Conservation (phyloP, 2,797 vertebrate genomes). For the Denticeps clupeoides region DNA sequence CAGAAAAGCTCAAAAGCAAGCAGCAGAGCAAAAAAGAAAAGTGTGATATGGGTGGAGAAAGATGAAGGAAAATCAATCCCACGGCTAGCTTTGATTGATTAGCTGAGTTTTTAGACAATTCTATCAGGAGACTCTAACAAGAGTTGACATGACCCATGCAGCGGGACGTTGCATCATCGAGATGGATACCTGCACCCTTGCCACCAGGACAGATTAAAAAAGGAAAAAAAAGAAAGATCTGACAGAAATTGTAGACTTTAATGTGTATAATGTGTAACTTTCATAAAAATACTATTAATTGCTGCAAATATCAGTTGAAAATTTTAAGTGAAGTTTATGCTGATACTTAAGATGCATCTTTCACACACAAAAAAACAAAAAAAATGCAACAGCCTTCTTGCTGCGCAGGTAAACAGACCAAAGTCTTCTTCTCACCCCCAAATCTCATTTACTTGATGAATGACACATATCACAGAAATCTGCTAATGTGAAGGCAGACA, state of each 20-base stretch:
- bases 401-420: too few relatives aligned
- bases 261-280: too few relatives aligned
- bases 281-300: too few relatives aligned
- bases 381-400: background rate
- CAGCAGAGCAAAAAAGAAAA: conserved; percentile 40
- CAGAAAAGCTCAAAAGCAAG: conserved; percentile 37
- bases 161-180: conserved; percentile 40
- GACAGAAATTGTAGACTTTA: too few relatives aligned
- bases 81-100: conserved; percentile 50
- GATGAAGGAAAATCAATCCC: conserved; percentile 55
- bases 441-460: conserved; percentile 3
- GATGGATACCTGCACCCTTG: conserved; percentile 59
- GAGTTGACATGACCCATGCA: conserved; percentile 53
- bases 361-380: too few relatives aligned
- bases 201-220: conserved; percentile 54
- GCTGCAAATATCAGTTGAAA: too few relatives aligned
- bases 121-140: conserved; percentile 58
- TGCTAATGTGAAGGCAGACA: background rate
- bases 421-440: background rate
- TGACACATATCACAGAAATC: conserved; percentile 3
- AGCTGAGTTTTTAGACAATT: conserved; percentile 56
- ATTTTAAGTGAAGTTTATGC: too few relatives aligned
- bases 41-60: conserved; percentile 42
- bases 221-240: too few relatives aligned
- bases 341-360: too few relatives aligned